These are phyloP conservation scores for Synergus laeviventris DNA, from an alignment of 2,888 invertebrate species.

Conservation along the genomic window DNA sequence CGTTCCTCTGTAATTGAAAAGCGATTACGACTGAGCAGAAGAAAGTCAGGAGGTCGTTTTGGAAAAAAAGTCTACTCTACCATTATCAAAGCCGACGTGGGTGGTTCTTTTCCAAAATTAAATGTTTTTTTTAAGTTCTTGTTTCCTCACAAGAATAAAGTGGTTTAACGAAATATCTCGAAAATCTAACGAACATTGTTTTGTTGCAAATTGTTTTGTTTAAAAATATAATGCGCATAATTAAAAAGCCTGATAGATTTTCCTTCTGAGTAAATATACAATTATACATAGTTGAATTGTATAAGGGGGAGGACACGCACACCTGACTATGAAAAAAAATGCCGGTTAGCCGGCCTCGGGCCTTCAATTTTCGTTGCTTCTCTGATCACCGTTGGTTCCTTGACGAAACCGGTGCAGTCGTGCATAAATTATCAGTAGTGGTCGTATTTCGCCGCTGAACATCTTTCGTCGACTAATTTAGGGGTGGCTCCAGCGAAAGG, in stretches of 20 bases:
- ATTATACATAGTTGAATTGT: not conserved
- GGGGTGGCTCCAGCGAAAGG: slow-evolving; percentile 44
- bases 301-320: not conserved
- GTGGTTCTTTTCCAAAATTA: slow-evolving; percentile 7
- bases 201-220: too few species aligned
- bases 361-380: slow-evolving; percentile 25
- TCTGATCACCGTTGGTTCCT: slow-evolving; percentile 30
- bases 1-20: slow-evolving; percentile 35
- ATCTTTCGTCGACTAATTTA: slow-evolving; percentile 46
- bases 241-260: not conserved
- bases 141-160: too few species aligned
- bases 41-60: not conserved
- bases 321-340: slow-evolving; percentile 38
- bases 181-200: too few species aligned
- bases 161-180: too few species aligned
- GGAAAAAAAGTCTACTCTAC: not conserved
- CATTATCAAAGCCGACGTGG: slow-evolving; percentile 12
- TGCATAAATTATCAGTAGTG: slow-evolving; percentile 40
- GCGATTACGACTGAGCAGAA: not conserved
- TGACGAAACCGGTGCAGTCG: slow-evolving; percentile 37
- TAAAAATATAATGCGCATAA: not conserved
- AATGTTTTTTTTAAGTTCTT: too few species aligned
- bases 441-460: slow-evolving; percentile 39
- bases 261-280: not conserved
- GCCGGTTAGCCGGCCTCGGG: not conserved